These are phyloP conservation scores for Dendrolimus houi DNA, from an alignment of 2,888 invertebrate genomes.

Conservation along the genomic window DNA sequence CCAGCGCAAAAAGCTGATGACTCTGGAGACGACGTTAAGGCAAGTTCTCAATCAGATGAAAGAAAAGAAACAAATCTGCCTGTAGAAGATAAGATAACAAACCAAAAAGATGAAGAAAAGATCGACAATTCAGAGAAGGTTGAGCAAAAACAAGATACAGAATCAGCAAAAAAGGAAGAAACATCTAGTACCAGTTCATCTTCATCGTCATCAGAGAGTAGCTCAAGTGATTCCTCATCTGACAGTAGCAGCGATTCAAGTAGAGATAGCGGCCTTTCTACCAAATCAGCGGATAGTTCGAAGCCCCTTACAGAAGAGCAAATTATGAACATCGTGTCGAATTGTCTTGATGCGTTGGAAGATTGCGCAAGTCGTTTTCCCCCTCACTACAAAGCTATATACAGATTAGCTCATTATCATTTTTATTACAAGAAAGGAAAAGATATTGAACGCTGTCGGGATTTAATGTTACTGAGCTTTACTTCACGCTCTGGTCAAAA, in stretches of 20 bases:
- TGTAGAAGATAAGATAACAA: slow-evolving; percentile 13
- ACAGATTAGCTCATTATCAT: slow-evolving; percentile 90
- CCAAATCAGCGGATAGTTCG: slow-evolving; percentile 48
- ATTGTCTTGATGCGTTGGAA: slow-evolving; percentile 86
- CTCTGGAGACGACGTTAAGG: slow-evolving; percentile 12
- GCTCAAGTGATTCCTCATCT: slow-evolving; percentile 73
- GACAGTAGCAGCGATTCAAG: slow-evolving; percentile 71
- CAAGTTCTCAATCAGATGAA: slow-evolving; percentile 10
- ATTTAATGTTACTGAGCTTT: slow-evolving; percentile 82
- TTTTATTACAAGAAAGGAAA: slow-evolving; percentile 82
- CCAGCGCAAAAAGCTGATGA: slow-evolving; percentile 16
- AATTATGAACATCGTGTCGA: slow-evolving; percentile 77
- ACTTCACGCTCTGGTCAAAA: slow-evolving; percentile 80
- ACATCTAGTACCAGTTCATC: slow-evolving; percentile 56
- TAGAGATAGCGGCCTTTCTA: slow-evolving; percentile 69
- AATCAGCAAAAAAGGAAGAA: slow-evolving; percentile 45
- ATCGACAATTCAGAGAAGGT: slow-evolving; percentile 16
- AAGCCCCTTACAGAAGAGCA: slow-evolving; percentile 67
- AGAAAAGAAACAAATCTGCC: slow-evolving; percentile 5
- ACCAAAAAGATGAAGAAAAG: slow-evolving; percentile 14
- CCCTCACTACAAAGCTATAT: slow-evolving; percentile 95
- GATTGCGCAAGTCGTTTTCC: slow-evolving; percentile 91
- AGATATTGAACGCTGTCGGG: slow-evolving; percentile 81
- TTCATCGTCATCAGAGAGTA: slow-evolving; percentile 68
- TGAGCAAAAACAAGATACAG: slow-evolving; percentile 22